Base-by-base conservation (phyloP, 2,888 invertebrate genomes). In the Pantelozetes paolii region DNA sequence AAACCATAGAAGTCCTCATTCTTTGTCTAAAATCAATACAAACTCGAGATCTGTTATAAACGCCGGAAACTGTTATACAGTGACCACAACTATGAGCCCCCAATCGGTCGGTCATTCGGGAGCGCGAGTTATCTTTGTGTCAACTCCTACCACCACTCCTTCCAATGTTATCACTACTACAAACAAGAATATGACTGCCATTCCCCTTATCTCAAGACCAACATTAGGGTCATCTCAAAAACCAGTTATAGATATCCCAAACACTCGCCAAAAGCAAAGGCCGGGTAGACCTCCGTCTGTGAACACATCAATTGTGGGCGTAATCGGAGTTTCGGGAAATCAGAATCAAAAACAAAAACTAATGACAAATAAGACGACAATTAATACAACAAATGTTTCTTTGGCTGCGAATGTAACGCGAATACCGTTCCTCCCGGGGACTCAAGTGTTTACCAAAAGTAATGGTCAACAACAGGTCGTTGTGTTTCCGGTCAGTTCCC, bases 391-490 rank as follows among this genome's bases (percentile, higher is more conserved):
- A 32, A 62, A 62, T n/a, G 18, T 62, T 23, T 62, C 62, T 20
- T 28, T 62, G 6, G 62, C 30, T 6, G 13, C 23, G n/a, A 28
- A 28, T 18, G 18, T 62, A 6, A 62, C 62, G 18, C 2, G 30
- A 62, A 3, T 62, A 30, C 62, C 62, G 3, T 28, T 62, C n/a
- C 8, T 59, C 6, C 15, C 57, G 8, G 57, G 57, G 26, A 62
- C 62, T 32, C 20, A 80, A 0, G 76, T 79, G 1, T 76, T 82
- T 71, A 81, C 81, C 5, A 79, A 78, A 42, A 81, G 82, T 23
- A 78, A 80, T 42, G 78, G 78, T 81, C 72, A 59, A 23, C 72
- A 72, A 69, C 57, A 42, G n/a, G 54, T 73, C 18, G 69, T 73
- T 45, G 45, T 73, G n/a, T 32, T 57, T 20, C 36, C 54, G n/a